Base-by-base conservation (phyloP, 2,113 vertebrate genomes). In the Ursus arctos region DNA sequence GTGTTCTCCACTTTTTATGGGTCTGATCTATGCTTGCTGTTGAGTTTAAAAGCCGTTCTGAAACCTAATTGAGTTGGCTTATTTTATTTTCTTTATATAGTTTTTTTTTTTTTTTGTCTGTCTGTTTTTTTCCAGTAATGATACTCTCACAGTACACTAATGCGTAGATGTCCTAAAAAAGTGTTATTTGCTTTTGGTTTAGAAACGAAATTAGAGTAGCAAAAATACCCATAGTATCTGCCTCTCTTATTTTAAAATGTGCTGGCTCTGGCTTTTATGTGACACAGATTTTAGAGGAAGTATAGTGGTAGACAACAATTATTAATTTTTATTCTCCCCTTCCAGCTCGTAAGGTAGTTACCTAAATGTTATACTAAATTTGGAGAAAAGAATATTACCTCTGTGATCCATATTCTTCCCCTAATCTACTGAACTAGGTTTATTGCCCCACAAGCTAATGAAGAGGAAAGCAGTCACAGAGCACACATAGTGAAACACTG, bases 211-310 rank as follows among this genome's bases (percentile, higher is more conserved):
- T 85, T 88, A 76, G 6, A 82, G n/a, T 67, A 43, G 49, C 51
- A n/a, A 88, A 67, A 43, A n/a, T 33, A 57, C 18, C 6, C 31
- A 36, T 47, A 2, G 4, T 13, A 15, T 88, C 2, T 24, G 2
- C 49, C 43, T 74, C 21, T 88, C 47, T 89, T 67, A 14, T 26
- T 98, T 40, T 69, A 87, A 51, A 51, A 79, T 79, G 5, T 24
- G 43, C 22, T 83, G 31, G 5, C 14, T 40, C 15, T 84, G 22
- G 19, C 26, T 84, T 84, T 93, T 90, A 47, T 31, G 14, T 49
- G 74, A 89, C n/a, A 67, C 21, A 84, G 24, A 63, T 43, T 97
- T n/a, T 19, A 49, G 21, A 90, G 24, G 19, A 92, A 96, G 15
- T 3, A 22, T 14, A 36, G 33, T 28, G 4, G 4, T 36, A 76